Evolutionary conservation across 2,797 vertebrate genomes (phyloP), one percentile per base, ranked within the genome.

Genomic region (Halcyon chelicuti): DNA sequence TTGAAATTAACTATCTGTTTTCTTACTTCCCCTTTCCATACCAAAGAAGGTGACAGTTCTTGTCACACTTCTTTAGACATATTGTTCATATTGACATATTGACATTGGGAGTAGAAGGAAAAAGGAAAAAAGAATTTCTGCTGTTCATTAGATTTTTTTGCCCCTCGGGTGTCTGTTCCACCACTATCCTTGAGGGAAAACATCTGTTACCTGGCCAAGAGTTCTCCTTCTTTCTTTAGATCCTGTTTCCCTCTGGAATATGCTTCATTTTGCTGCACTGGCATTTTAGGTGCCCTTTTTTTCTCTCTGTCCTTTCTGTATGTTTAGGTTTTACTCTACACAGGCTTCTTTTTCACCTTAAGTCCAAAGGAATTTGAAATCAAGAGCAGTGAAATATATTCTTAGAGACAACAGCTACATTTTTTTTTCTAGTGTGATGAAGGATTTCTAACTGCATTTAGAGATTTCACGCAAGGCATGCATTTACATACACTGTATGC

Each of bases 121-220:
- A 74, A 92, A 80, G 13, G 94, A 83, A 61, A 47, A 7, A 5
- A 72, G 49, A 90, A 66, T 62, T 90, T 86, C 62, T 78, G 75
- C 72, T 93, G 72, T 72, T 92, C 61, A 20, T 68, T 29, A 74
- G 35, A 46, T 10, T 80, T 80, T 74, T 88, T 74, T 52, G 8
- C 9, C 40, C 29, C 66, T 86, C 54, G 47, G 17, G 29, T 88
- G 33, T 71, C 79, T 84, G 46, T 66, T 94, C 54, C 54, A 84
- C 84, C 46, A n/a, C 39, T 93, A 46, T 55, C 60, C 95, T 83
- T 88, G 25, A 90, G 87, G 85, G 91, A 94, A 80, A 96, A 93
- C 87, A 94, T 94, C 94, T 96, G 95, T 72, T 94, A 94, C 78
- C 66, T 86, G 75, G 77, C 35, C 51, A 94, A 57, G 68, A 88